phyloP scores from a whole-genome alignment of 2,113 vertebrate species.

The Pterocles burchelli region DNA sequence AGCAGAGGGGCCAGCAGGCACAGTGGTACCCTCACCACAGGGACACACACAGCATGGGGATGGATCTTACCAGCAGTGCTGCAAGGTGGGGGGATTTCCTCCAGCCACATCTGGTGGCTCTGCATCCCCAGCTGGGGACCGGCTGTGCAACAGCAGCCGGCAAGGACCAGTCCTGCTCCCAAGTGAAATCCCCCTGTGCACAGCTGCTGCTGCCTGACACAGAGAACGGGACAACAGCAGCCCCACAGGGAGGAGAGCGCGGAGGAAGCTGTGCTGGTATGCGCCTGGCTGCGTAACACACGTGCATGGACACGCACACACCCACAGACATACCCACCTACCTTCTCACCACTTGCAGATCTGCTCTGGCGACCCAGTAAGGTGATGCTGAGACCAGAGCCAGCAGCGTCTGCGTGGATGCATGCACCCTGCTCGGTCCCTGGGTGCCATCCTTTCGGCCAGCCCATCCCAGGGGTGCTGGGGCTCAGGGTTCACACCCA shows the following conservation, averaged over 20 bases:
- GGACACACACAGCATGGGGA: accelerated
- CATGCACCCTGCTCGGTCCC: accelerated
- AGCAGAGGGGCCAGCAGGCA: accelerated
- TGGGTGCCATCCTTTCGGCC: accelerated
- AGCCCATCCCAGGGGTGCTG: not conserved
- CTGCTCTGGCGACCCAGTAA: not conserved
- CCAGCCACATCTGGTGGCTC: not conserved
- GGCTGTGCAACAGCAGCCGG: not conserved
- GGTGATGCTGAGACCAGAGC: not conserved
- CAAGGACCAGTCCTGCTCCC: not conserved
- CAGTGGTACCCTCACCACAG: not conserved
- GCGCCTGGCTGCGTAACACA: accelerated
- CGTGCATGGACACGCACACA: accelerated
- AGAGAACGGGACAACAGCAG: not conserved
- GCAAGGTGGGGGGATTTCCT: accelerated
- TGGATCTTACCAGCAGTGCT: not conserved
- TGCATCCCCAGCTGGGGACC: not conserved
- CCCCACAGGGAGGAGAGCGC: accelerated
- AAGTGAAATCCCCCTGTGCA: not conserved
- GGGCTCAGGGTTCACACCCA: accelerated
- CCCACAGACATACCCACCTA: not conserved
- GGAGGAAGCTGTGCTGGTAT: not conserved
- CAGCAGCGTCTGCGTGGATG: accelerated
- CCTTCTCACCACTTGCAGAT: not conserved
- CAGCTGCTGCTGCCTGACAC: not conserved